phyloP scores from a whole-genome alignment of 2,888 invertebrate genomes.

The Eretmocerus hayati region DNA sequence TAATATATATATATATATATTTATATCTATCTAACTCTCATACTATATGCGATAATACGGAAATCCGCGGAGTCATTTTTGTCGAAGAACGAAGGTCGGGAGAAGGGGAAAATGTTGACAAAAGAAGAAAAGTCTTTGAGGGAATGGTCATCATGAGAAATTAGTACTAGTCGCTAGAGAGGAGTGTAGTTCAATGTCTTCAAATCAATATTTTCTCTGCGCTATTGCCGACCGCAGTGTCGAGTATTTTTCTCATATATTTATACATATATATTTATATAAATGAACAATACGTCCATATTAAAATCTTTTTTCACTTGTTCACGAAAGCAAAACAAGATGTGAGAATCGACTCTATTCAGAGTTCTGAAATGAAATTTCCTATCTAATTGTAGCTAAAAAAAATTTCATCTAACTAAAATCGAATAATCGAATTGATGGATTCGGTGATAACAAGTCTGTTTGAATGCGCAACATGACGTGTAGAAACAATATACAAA shows the following conservation, averaged over 20 bases:
- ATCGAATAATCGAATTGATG: constrained; percentile 21
- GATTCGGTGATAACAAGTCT: constrained; percentile 17
- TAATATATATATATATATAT: constrained; percentile 9
- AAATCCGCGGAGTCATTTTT: constrained; percentile 20
- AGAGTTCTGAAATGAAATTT: constrained; percentile 42
- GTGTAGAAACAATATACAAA: constrained; percentile 19
- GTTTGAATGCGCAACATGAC: constrained; percentile 19
- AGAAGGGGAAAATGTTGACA: constrained; percentile 14
- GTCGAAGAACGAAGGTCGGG: constrained; percentile 16
- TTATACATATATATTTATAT: constrained; percentile 27
- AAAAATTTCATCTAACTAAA: constrained; percentile 36
- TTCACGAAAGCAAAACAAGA: constrained; percentile 42
- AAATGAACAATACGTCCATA: constrained; percentile 38
- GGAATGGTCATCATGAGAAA: constrained; percentile 23
- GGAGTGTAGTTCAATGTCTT: constrained; percentile 20
- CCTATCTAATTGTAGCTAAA: constrained; percentile 44
- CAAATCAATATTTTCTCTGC: constrained; percentile 33
- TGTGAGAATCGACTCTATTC: constrained; percentile 42
- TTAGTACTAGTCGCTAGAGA: constrained; percentile 22
- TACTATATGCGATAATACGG: constrained; percentile 19
- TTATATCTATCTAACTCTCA: constrained; percentile 17
- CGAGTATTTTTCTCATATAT: constrained; percentile 17
- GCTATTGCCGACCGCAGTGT: constrained; percentile 28
- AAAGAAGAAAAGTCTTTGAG: constrained; percentile 10
- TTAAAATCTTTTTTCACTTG: constrained; percentile 34